Percentiles rank a stretch among this genome's conserved stretches.
These are phyloP conservation scores for Diabrotica virgifera DNA, from an alignment of 1,140 invertebrate species.

Conservation along the genomic window DNA sequence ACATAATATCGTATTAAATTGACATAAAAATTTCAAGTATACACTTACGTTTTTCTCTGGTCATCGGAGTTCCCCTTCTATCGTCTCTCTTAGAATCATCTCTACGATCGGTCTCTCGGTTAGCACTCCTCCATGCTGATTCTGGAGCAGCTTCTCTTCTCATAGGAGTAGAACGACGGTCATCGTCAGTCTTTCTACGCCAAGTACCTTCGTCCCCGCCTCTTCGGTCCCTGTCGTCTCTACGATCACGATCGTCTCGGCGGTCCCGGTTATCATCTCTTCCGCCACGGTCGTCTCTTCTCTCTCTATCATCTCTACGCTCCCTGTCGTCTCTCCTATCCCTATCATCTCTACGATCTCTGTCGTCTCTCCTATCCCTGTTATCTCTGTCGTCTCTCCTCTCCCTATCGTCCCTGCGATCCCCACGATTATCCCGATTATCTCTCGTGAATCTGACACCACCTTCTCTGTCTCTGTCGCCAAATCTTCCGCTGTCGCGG, in stretches of 20 bases:
- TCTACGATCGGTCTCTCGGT: constrained; percentile 5
- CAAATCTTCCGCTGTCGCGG: constrained; percentile 6
- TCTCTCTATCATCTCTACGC: constrained; percentile 16
- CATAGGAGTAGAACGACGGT: constrained; percentile 10
- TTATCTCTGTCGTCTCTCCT: constrained; percentile 12
- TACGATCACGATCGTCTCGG: constrained; percentile 15
- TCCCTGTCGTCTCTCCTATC: constrained; percentile 19
- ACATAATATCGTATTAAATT: too few relatives aligned
- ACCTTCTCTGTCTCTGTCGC: constrained; percentile 14
- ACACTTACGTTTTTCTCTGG: constrained; percentile 17
- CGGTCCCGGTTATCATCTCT: constrained; percentile 12
- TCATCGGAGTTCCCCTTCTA: constrained; percentile 6
- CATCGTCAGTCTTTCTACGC: constrained; percentile 19
- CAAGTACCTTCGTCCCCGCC: constrained; percentile 16
- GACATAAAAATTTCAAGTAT: neutral
- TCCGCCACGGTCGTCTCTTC: neutral
- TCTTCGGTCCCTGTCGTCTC: constrained; percentile 8
- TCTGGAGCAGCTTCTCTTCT: constrained; percentile 7
- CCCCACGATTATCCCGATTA: neutral
- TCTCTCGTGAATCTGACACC: neutral
- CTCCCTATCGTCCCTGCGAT: constrained; percentile 13
- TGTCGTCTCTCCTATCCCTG: constrained; percentile 8
- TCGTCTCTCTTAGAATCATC: constrained; percentile 10
- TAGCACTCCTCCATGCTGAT: constrained; percentile 5
- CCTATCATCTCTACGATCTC: constrained; percentile 20